These are phyloP conservation scores for Parus major DNA, from an alignment of 2,113 vertebrate genomes.

Conservation along the genomic window DNA sequence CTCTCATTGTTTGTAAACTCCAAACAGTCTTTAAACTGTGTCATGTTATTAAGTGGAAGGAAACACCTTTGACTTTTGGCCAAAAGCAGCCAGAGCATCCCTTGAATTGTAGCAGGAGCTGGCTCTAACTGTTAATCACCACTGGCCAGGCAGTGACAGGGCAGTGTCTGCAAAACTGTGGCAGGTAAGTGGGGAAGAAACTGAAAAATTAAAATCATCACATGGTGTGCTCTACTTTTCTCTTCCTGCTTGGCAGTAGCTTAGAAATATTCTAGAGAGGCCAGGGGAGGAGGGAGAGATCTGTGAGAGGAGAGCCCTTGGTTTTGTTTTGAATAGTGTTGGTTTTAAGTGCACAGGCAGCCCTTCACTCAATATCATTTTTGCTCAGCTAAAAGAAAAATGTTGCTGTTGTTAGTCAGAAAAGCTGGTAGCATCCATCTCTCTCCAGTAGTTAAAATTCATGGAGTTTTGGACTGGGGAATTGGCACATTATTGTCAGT, in stretches of 20 bases:
- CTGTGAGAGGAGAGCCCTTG: not conserved
- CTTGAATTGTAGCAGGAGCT: not conserved
- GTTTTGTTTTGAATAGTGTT: not conserved
- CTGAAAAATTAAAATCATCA: not conserved
- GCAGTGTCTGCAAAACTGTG: not conserved
- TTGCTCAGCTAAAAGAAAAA: not conserved
- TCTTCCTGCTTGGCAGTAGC: not conserved
- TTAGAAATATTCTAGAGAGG: not conserved
- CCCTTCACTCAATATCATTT: not conserved
- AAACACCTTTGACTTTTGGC: not conserved
- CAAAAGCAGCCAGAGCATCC: not conserved
- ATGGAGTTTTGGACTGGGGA: not conserved
- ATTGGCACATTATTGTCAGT: not conserved
- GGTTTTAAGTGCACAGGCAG: not conserved
- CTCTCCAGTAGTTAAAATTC: not conserved
- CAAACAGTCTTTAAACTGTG: not conserved
- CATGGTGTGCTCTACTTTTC: not conserved
- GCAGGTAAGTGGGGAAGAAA: not conserved
- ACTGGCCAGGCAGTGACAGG: rapidly evolving
- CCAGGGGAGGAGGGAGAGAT: not conserved
- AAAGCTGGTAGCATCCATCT: not conserved
- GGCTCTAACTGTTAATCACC: not conserved
- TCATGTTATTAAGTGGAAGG: not conserved
- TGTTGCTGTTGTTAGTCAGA: not conserved
- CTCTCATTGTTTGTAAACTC: not conserved